Evolutionary conservation across 2,888 invertebrate species (phyloP).

Genomic region (Epinotia brunnichana): DNA sequence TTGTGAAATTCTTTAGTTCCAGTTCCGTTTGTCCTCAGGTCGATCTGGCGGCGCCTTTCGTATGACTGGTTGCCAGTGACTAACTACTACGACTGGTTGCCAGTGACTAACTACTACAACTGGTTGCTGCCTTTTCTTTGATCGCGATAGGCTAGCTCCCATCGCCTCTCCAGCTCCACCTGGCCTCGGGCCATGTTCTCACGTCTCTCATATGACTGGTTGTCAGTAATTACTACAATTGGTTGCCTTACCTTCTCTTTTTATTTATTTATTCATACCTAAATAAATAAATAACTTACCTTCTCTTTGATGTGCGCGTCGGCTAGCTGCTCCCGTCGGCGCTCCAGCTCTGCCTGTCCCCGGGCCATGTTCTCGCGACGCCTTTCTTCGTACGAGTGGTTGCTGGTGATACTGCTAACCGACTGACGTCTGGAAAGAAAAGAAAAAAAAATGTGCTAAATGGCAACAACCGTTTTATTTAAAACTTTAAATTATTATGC

Average conservation of each 20-base stretch:
- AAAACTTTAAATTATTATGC: too few relatives aligned
- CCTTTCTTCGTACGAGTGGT: conserved; percentile 96
- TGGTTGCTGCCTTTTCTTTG: conserved; percentile 86
- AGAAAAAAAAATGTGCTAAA: too few relatives aligned
- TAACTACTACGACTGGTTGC: not conserved
- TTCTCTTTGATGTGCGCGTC: conserved; percentile 95
- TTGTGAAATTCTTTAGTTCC: too few relatives aligned
- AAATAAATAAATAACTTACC: too few relatives aligned
- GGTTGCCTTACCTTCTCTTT: conserved; percentile 86
- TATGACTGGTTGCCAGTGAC: not conserved
- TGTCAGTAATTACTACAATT: not conserved
- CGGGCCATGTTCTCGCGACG: conserved; percentile 98
- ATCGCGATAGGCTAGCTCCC: conserved; percentile 86
- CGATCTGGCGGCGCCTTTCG: not conserved
- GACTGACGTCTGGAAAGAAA: conserved; percentile 78
- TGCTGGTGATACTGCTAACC: conserved; percentile 65
- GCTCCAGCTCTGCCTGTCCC: conserved; percentile 98
- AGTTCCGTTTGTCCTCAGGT: too few relatives aligned
- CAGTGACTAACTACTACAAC: not conserved
- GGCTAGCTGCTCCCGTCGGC: conserved; percentile 93
- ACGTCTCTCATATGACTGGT: conserved; percentile 65
- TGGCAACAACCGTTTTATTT: too few relatives aligned
- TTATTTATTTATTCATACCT: too few relatives aligned
- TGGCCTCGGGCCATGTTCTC: conserved; percentile 99
- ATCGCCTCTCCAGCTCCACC: conserved; percentile 95